Evolutionary conservation across 2,888 invertebrate species (phyloP).

Genomic region (Sialis lutaria): DNA sequence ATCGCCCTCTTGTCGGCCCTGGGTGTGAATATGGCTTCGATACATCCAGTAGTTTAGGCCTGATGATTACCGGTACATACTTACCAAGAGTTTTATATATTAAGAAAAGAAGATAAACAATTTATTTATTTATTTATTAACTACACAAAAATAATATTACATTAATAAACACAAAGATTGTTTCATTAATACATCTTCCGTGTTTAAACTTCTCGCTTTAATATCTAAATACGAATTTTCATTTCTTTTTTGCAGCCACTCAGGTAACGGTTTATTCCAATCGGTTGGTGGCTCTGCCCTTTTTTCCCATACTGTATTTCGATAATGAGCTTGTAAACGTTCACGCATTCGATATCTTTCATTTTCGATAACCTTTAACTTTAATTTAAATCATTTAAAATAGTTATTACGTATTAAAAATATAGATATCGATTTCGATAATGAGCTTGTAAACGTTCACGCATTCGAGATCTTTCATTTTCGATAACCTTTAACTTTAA

Average conservation of each 20-base stretch:
- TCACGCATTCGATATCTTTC: slow-evolving; percentile 45
- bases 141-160: slow-evolving; percentile 10
- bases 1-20: too few relatives aligned
- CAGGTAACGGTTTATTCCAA: slow-evolving; percentile 69
- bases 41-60: too few relatives aligned
- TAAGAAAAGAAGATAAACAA: too few relatives aligned
- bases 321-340: slow-evolving; percentile 47
- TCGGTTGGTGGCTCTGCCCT: slow-evolving; percentile 56
- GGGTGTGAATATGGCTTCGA: too few relatives aligned
- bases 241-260: slow-evolving; percentile 49
- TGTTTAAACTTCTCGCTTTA: slow-evolving; percentile 43
- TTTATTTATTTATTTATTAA: background rate
- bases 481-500: slow-evolving; percentile 43
- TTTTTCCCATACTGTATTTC: slow-evolving; percentile 66
- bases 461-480: slow-evolving; percentile 50
- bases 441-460: slow-evolving; percentile 45
- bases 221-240: slow-evolving; percentile 44
- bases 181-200: slow-evolving; percentile 10
- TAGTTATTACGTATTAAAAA: slow-evolving; percentile 1
- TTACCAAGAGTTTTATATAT: background rate
- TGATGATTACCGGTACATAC: too few relatives aligned
- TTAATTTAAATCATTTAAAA: slow-evolving; percentile 11
- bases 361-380: slow-evolving; percentile 50
- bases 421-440: slow-evolving; percentile 34
- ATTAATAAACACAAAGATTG: slow-evolving; percentile 16